A percentile compares a stretch with the other conserved stretches of the same genome.
These are phyloP conservation scores for Eupithecia vulgata DNA, from an alignment of 2,888 invertebrate genomes.

Conservation along the genomic window DNA sequence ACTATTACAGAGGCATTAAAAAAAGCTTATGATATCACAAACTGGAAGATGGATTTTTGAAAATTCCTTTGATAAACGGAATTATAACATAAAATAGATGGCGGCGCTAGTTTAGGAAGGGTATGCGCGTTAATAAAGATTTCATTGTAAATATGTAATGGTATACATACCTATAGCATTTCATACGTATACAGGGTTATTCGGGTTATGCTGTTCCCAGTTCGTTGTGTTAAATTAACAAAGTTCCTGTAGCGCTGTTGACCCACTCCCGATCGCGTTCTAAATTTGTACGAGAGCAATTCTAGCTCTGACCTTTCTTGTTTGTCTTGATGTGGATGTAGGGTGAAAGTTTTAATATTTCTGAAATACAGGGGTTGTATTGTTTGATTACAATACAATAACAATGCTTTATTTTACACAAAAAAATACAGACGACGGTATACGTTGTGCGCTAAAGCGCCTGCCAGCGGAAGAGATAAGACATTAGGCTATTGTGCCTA, in stretches of 20 bases:
- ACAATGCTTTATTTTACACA: neutral
- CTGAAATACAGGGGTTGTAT: neutral
- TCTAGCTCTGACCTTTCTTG: slow-evolving; percentile 23
- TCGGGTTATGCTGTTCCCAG: slow-evolving; percentile 19
- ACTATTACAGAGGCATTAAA: no score
- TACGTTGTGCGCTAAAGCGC: no score
- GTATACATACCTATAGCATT: neutral
- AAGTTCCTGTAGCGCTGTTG: slow-evolving; percentile 35
- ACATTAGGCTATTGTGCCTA: no score
- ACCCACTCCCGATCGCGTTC: slow-evolving; percentile 31
- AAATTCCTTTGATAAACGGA: no score
- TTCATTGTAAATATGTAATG: no score
- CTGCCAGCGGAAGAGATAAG: no score
- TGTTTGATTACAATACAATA: neutral
- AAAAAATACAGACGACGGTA: no score
- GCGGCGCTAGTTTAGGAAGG: no score
- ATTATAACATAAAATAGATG: no score
- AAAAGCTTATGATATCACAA: no score
- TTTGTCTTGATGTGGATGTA: slow-evolving; percentile 16
- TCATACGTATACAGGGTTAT: slow-evolving; percentile 5
- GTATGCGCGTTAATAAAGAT: no score
- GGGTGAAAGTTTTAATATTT: slow-evolving; percentile 2
- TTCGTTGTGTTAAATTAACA: slow-evolving; percentile 38
- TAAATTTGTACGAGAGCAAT: slow-evolving; percentile 30
- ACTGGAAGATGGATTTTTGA: no score